A percentile compares a stretch with the other conserved stretches of the same genome.
These are phyloP conservation scores for Philaenus spumarius DNA, from an alignment of 1,140 invertebrate species.

Conservation along the genomic window DNA sequence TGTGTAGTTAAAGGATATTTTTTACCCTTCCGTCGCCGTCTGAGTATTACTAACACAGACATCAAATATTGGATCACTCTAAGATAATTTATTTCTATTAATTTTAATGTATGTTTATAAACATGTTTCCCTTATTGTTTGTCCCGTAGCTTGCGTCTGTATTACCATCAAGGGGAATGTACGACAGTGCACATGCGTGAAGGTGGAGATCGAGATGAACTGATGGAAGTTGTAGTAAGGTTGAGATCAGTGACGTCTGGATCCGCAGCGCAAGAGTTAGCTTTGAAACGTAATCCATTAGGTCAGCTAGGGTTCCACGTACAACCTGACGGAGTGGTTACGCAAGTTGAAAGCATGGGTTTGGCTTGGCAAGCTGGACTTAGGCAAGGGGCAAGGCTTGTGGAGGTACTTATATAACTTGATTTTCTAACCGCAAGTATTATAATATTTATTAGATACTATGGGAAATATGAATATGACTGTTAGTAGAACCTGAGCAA, in stretches of 20 bases:
- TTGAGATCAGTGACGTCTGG: slow-evolving; percentile 65
- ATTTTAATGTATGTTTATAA: too few species aligned
- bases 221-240: slow-evolving; percentile 64
- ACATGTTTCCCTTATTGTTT: too few species aligned
- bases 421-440: too few species aligned
- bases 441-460: too few species aligned
- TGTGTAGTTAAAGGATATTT: too few species aligned
- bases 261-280: slow-evolving; percentile 65
- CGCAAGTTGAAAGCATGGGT: slow-evolving; percentile 83
- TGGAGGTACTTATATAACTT: too few species aligned
- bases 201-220: slow-evolving; percentile 62
- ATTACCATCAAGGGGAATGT: slow-evolving; percentile 80
- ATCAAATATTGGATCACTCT: too few species aligned
- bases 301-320: slow-evolving; percentile 94
- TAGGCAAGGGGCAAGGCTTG: slow-evolving; percentile 77
- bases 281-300: slow-evolving; percentile 66
- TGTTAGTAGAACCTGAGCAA: too few species aligned
- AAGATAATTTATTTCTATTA: too few species aligned
- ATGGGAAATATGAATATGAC: too few species aligned
- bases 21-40: too few species aligned
- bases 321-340: slow-evolving; percentile 91
- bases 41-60: too few species aligned
- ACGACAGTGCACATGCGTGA: slow-evolving; percentile 63
- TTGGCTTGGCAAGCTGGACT: slow-evolving; percentile 86
- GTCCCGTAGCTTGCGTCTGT: slow-evolving; percentile 59